These are phyloP conservation scores for Platycercus adscitus DNA, from an alignment of 2,113 vertebrate genomes.

Conservation along the genomic window DNA sequence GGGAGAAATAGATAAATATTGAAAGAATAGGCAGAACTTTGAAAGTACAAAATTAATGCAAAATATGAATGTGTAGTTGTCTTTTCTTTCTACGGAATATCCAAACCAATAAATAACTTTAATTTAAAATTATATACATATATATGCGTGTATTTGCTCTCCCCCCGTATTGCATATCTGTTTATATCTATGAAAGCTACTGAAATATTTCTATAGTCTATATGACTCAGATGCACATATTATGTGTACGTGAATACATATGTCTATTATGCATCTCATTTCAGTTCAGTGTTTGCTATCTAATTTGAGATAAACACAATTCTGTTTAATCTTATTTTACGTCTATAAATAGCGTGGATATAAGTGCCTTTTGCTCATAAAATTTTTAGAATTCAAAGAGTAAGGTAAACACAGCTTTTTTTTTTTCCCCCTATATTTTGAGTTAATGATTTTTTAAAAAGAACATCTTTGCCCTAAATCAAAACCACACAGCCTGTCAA, in stretches of 20 bases:
- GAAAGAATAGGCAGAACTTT: neutral
- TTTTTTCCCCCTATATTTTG: neutral
- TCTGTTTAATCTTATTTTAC: neutral
- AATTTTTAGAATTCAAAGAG: constrained; percentile 34
- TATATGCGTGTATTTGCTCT: neutral
- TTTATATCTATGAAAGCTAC: neutral
- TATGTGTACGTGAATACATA: neutral
- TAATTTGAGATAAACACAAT: constrained; percentile 23
- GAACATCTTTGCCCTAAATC: constrained; percentile 63
- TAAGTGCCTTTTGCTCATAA: constrained; percentile 1
- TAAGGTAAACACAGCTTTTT: constrained; percentile 42
- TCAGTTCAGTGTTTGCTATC: neutral
- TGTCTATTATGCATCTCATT: neutral
- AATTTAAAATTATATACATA: neutral
- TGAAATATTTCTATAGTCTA: neutral
- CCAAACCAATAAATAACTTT: neutral
- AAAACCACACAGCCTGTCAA: constrained; percentile 62
- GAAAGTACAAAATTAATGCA: neutral
- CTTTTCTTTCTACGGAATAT: neutral
- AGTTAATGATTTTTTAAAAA: constrained; percentile 35
- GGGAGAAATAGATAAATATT: neutral
- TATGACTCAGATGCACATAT: neutral
- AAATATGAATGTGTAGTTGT: neutral
- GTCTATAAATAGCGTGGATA: constrained; percentile 36
- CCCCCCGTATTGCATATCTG: neutral